These are phyloP conservation scores for Apodemia mormo DNA, from an alignment of 2,888 invertebrate genomes.

Conservation along the genomic window DNA sequence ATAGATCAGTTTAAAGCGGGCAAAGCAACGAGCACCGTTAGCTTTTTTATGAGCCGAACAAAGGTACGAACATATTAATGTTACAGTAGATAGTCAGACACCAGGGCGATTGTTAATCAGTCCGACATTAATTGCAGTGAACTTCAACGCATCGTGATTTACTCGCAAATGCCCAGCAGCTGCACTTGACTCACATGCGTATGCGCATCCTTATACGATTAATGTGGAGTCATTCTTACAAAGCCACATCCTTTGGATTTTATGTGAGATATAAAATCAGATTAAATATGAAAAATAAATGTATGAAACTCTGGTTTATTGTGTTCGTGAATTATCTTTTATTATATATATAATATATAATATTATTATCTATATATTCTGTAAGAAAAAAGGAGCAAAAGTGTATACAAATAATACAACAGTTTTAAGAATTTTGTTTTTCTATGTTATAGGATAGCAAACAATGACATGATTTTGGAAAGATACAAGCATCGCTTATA, in stretches of 20 bases:
- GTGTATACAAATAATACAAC: too few relatives aligned
- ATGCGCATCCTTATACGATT: conserved; percentile 33
- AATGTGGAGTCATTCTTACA: conserved; percentile 16
- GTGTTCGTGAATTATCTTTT: too few relatives aligned
- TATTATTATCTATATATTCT: too few relatives aligned
- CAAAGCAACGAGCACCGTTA: conserved; percentile 9
- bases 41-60: conserved; percentile 53
- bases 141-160: conserved; percentile 59
- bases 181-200: conserved; percentile 67
- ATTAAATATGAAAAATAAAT: background rate
- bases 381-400: too few relatives aligned
- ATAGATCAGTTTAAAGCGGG: too few relatives aligned
- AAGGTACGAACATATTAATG: conserved; percentile 46
- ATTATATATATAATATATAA: too few relatives aligned
- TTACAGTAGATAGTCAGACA: conserved; percentile 20
- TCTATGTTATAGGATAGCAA: too few relatives aligned
- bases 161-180: conserved; percentile 60
- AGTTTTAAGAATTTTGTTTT: too few relatives aligned
- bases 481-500: too few relatives aligned
- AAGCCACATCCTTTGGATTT: conserved; percentile 29
- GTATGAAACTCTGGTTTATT: too few relatives aligned
- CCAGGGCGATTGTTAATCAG: conserved; percentile 43
- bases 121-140: conserved; percentile 61
- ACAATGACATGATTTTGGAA: too few relatives aligned
- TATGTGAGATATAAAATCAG: background rate